Percentiles rank a stretch among this genome's conserved stretches.
phyloP scores from a whole-genome alignment of 2,113 vertebrate species.

The Catagonus wagneri region DNA sequence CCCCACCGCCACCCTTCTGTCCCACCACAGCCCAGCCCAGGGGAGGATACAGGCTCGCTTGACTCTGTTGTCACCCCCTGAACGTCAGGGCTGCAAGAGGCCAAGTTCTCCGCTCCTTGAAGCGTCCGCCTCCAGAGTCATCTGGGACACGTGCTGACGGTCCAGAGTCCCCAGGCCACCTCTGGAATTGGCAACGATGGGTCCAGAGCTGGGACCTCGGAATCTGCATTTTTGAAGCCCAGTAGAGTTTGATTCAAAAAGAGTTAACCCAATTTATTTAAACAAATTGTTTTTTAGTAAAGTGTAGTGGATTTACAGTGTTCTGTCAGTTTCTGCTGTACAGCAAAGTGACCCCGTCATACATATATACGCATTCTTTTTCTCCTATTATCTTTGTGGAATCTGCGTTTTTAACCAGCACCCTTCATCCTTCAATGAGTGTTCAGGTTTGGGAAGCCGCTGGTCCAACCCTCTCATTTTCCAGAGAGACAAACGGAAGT shows the following conservation, averaged over 20 bases:
- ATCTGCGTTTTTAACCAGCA: not conserved
- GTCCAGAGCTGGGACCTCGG: not conserved
- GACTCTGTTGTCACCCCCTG: not conserved
- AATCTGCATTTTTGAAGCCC: not conserved
- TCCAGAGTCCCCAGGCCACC: not conserved
- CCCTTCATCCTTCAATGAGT: not conserved
- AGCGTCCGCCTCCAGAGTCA: not conserved
- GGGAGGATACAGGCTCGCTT: not conserved
- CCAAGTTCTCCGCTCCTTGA: not conserved
- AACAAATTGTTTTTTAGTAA: no score
- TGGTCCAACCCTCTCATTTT: not conserved
- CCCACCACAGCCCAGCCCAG: slow-evolving; percentile 67
- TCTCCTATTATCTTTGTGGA: no score
- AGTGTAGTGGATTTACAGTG: no score
- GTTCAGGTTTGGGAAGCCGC: not conserved
- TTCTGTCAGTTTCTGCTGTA: no score
- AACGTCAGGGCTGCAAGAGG: not conserved
- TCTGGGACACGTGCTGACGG: not conserved
- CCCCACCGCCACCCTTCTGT: slow-evolving; percentile 57
- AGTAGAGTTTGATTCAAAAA: no score
- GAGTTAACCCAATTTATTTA: no score
- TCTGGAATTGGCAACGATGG: not conserved
- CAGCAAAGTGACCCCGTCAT: no score
- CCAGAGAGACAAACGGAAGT: not conserved
- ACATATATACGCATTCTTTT: no score